phyloP scores from a whole-genome alignment of 2,888 invertebrate species.

The Endomychus coccineus region DNA sequence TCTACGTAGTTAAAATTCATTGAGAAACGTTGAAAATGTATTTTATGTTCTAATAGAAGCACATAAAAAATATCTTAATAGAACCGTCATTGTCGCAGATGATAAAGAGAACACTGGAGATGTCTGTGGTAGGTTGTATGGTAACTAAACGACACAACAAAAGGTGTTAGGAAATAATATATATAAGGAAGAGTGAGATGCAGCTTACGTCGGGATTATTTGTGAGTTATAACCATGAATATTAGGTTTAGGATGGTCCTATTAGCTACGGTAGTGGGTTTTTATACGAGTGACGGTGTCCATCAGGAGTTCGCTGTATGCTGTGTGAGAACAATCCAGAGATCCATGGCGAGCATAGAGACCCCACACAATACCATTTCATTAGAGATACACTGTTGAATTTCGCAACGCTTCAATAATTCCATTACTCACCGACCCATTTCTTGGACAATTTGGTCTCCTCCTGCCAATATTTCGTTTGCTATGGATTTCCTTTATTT shows the following conservation, averaged over 20 bases:
- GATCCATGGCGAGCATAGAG: conserved; percentile 20
- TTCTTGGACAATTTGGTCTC: conserved; percentile 4
- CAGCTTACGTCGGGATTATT: conserved; percentile 21
- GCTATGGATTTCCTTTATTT: too few relatives aligned
- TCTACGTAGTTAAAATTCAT: too few relatives aligned
- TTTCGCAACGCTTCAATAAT: conserved; percentile 37
- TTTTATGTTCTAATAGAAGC: too few relatives aligned
- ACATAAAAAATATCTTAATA: conserved; percentile 12
- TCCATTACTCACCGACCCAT: conserved; percentile 15
- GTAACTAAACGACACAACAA: conserved; percentile 21
- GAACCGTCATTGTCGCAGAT: conserved; percentile 6
- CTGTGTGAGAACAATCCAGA: conserved; percentile 14
- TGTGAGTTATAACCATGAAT: conserved; percentile 19
- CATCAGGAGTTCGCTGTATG: conserved; percentile 18
- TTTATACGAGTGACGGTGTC: conserved; percentile 20
- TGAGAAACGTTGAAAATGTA: too few relatives aligned
- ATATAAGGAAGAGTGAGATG: conserved; percentile 21
- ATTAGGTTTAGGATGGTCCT: conserved; percentile 25
- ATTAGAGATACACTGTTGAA: conserved; percentile 39
- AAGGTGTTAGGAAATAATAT: conserved; percentile 27
- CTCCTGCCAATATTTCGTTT: too few relatives aligned
- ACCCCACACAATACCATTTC: conserved; percentile 38
- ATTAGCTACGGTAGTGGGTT: conserved; percentile 29
- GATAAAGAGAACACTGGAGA: conserved; percentile 14
- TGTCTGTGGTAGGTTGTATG: conserved; percentile 15